Evolutionary conservation across 2,113 vertebrate species (phyloP), one percentile per base, ranked within the genome.

Genomic region (Antechinus flavipes): DNA sequence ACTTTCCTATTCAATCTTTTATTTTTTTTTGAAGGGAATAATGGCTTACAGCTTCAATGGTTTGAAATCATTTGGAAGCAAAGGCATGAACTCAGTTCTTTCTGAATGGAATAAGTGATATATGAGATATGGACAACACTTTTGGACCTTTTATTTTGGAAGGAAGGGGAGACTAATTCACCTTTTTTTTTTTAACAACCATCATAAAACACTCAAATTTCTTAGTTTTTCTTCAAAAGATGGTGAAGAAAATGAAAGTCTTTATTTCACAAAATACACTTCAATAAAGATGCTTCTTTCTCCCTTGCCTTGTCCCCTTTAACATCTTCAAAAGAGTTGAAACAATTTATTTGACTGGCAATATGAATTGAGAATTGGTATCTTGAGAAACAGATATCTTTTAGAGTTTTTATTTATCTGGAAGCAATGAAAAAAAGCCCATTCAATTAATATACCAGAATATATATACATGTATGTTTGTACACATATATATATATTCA

Each of bases 91-190:
- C 91, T 93, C 35, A 30, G 7, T 6, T 26, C 35, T 90, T 46
- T 35, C 58, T 91, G 27, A 56, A 4, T 12, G 93, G 27, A 30
- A 3, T 95, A 91, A 93, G 30, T 92, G 53, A 53, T 92, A 11
- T 3, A 76, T 35, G 22, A 90, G 91, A 42, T 56, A 76, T 76
- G 35, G 6, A 91, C 92, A 76, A 27, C 53, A 58, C 61, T 54
- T 94, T 24, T 23, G 2, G 16, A 94, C 96, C 91, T 76, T 91
- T 24, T 54, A 91, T 27, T 90, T 92, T 90, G 42, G n/a, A 52
- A 90, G 14, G 68, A 52, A 49, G 46, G 54, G 42, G 47, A 92
- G n/a, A 55, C n/a, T 76, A 30, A 27, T 56, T 96, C n/a, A 8
- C 90, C 91, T 92, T 25, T 94, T 90, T 95, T 12, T 24, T 42